A percentile compares a stretch with the other conserved stretches of the same genome.
Evolutionary conservation across 2,797 vertebrate genomes (phyloP).

Genomic region (Pyrrhura leucotis): DNA sequence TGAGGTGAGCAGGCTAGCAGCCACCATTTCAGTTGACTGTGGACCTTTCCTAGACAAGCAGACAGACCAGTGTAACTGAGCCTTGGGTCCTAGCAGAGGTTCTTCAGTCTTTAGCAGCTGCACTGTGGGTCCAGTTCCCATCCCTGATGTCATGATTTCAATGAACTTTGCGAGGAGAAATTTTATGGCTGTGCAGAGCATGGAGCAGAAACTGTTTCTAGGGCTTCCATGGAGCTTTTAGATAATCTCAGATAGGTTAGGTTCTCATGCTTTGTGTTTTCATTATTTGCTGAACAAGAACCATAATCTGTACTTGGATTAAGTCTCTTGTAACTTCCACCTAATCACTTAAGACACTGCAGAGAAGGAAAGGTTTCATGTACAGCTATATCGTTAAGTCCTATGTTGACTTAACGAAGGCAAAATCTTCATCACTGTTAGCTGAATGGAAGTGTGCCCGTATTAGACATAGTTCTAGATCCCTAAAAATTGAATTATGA

Average conservation of each 20-base stretch:
- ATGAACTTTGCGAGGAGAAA: background rate
- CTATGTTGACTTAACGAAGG: background rate
- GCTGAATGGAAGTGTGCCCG: background rate
- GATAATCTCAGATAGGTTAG: background rate
- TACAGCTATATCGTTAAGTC: accelerated
- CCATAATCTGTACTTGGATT: background rate
- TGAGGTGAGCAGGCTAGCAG: background rate
- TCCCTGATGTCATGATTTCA: background rate
- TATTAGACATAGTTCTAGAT: background rate
- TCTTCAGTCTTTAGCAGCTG: background rate
- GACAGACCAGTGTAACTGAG: background rate
- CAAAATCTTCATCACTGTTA: background rate
- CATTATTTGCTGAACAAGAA: background rate
- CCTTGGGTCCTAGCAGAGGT: background rate
- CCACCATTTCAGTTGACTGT: background rate
- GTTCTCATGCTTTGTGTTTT: background rate
- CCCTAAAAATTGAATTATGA: background rate
- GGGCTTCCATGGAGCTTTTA: background rate
- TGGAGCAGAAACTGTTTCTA: background rate
- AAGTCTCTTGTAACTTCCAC: background rate
- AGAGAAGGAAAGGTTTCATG: background rate
- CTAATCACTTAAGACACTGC: background rate
- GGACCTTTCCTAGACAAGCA: background rate
- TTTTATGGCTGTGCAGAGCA: background rate
- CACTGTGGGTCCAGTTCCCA: background rate